Evolutionary conservation across 2,797 vertebrate genomes (phyloP), one percentile per base, ranked within the genome.

Genomic region (Echiichthys vipera): DNA sequence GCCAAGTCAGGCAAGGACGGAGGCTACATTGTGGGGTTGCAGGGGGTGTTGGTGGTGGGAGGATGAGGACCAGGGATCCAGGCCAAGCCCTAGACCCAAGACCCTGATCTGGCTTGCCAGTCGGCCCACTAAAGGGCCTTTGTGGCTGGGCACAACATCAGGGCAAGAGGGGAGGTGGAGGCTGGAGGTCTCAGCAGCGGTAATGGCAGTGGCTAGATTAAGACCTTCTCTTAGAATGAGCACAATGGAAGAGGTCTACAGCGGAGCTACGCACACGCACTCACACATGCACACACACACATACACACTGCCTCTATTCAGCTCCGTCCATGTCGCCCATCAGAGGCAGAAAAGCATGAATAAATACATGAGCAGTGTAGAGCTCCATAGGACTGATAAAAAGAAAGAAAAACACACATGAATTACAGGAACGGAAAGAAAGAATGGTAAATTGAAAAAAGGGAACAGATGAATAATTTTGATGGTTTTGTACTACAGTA

Each of bases 141-240:
- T 45, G 76, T 67, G 89, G 71, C 83, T 85, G 85, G 92, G 89
- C 91, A 91, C 71, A 45, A 67, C 86, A 80, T 90, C 83, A 82
- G 91, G 90, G 74, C 75, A 54, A 84, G 77, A 71, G 84, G 89
- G 88, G 89, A 71, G 80, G 88, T 43, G 71, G 84, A 89, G 86
- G 86, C 87, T 83, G 84, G 90, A 84, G 87, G 88, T 90, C 90
- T 91, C 89, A 77, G 84, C 84, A 84, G 89, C 77, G 30, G 86
- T 89, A 92, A 91, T 91, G 93, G 90, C 84, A 56, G 65, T 56
- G 89, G 85, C 84, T 90, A 95, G 91, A 93, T 94, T 94, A 94
- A 94, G 93, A 94, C 94, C 91, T 94, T 89, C 84, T 87, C 90
- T 88, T 77, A 79, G 78, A 92, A 90, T 88, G 71, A 27, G 63